Percentiles rank a stretch among this genome's conserved stretches.
Conservation (phyloP, 2,888 invertebrate genomes). For the Drosophila lutescens region DNA sequence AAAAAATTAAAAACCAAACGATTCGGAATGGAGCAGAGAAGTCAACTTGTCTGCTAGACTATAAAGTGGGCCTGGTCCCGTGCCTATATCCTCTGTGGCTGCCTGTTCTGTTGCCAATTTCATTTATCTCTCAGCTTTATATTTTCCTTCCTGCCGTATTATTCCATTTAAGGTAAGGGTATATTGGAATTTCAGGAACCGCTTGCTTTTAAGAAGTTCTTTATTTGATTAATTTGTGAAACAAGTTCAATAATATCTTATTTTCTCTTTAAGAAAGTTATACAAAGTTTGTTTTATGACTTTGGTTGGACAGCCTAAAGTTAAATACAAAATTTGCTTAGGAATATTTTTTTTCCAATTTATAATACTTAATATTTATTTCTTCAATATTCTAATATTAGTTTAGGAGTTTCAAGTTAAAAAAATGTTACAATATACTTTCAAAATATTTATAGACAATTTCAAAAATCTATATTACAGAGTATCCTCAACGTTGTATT, state of each 20-base stretch:
- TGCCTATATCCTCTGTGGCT: conserved; percentile 38
- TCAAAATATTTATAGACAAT: neutral
- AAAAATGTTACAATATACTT: too few relatives aligned
- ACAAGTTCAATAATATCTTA: too few relatives aligned
- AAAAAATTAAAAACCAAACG: conserved; percentile 32
- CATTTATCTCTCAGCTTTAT: conserved; percentile 70
- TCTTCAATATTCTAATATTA: too few relatives aligned
- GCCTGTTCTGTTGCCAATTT: conserved; percentile 69
- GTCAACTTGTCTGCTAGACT: conserved; percentile 52
- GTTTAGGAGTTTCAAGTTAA: too few relatives aligned
- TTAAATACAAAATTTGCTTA: too few relatives aligned
- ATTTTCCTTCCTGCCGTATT: conserved; percentile 27
- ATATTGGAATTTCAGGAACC: neutral
- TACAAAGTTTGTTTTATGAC: too few relatives aligned
- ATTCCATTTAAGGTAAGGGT: conserved; percentile 7
- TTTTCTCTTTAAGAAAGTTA: too few relatives aligned
- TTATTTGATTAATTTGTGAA: neutral
- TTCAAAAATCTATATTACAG: neutral
- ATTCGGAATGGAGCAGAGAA: conserved; percentile 40
- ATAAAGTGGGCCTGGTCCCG: conserved; percentile 14
- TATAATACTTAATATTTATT: too few relatives aligned
- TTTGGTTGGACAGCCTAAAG: too few relatives aligned
- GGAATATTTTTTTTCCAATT: too few relatives aligned
- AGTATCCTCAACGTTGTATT: neutral
- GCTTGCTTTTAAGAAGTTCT: neutral